These are phyloP conservation scores for Eupithecia subumbrata DNA, from an alignment of 2,888 invertebrate species.

Conservation along the genomic window DNA sequence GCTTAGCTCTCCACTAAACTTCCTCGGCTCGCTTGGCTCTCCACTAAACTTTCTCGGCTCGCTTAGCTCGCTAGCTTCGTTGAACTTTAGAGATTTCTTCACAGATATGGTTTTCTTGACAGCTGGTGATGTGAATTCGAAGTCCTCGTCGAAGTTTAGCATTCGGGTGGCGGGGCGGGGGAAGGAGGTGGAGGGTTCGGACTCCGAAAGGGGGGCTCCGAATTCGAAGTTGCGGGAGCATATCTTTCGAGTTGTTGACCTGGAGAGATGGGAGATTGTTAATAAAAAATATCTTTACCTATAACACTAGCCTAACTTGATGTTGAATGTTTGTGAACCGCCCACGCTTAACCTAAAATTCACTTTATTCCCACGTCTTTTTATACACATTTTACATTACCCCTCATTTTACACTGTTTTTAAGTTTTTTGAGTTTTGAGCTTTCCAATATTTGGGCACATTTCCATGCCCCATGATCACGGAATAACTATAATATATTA, in stretches of 20 bases:
- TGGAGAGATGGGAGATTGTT: background rate
- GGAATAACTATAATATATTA: no score
- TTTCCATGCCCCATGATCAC: no score
- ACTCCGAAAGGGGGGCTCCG: slow-evolving; percentile 74
- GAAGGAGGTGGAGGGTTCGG: slow-evolving; percentile 74
- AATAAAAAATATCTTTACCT: no score
- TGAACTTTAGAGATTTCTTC: slow-evolving; percentile 73
- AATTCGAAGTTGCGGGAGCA: slow-evolving; percentile 70
- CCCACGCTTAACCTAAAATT: no score
- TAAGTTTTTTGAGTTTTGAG: no score
- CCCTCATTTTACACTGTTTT: no score
- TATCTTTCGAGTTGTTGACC: slow-evolving; percentile 55
- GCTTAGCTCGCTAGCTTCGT: slow-evolving; percentile 46
- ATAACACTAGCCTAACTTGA: no score
- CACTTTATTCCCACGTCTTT: no score
- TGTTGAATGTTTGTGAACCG: no score
- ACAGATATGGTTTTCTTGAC: slow-evolving; percentile 62
- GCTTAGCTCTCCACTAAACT: slow-evolving; percentile 40
- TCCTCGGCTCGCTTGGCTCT: slow-evolving; percentile 29
- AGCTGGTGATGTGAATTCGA: slow-evolving; percentile 75
- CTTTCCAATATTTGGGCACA: no score
- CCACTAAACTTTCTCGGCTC: slow-evolving; percentile 45
- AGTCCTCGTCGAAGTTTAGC: slow-evolving; percentile 73
- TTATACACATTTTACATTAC: no score
- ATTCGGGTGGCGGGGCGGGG: slow-evolving; percentile 71